Base-by-base conservation (phyloP, 2,113 vertebrate genomes). In the Acrocephalus arundinaceus region DNA sequence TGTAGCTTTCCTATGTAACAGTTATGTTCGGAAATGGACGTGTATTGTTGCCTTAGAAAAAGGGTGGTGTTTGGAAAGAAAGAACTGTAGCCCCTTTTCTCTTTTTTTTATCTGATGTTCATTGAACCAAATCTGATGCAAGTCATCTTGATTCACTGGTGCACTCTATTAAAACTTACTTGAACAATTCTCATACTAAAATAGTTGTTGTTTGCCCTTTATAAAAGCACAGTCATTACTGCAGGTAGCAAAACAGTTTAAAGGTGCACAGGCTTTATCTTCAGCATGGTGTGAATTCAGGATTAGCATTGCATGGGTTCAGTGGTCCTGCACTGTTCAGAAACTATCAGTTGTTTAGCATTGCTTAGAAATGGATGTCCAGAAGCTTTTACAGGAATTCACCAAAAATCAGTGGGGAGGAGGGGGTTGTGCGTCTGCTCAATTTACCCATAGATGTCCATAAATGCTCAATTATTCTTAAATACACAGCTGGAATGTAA, bases 81-180 rank as follows among this genome's bases (percentile, higher is more conserved):
- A 96, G 90, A 97, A 90, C 93, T 94, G 95, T 97, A 96, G 97
- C 96, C 97, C 97, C 97, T 96, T 97, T 93, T 89, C 43, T 82
- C 59, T 78, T 78, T 93, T 95, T 89, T 85, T 89, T 73, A 96
- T 89, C 96, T 95, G 91, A 95, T 98, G 96, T 98, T 98, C 96
- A 94, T 97, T 89, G 96, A 97, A 97, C 97, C 95, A 96, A 95
- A 93, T 98, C 97, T 90, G 97, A 98, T 97, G 98, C 97, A 97
- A 97, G 97, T 97, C 97, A 97, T 97, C 97, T 96, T 95, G 95
- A 96, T 97, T 98, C 98, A 98, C 98, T 98, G 98, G 98, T 99
- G 98, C 98, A 98, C 98, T 98, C 98, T 97, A 97, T 98, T 98
- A 98, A 98, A 98, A 98, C 97, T 98, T 98, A 98, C 98, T 99